Evolutionary conservation across 2,888 invertebrate genomes (phyloP).

Genomic region (Pyrochroa serraticornis): DNA sequence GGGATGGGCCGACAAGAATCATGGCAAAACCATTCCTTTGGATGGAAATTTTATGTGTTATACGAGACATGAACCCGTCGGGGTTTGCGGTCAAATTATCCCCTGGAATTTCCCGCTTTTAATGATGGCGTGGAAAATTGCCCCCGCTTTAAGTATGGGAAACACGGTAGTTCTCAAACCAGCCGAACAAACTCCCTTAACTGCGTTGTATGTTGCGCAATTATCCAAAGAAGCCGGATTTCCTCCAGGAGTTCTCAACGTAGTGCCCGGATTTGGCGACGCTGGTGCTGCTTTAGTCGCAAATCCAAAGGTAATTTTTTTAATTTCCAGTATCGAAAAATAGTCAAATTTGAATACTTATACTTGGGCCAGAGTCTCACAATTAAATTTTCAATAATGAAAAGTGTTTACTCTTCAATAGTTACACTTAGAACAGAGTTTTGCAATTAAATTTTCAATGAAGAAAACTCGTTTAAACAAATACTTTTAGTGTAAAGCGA

Average conservation of each 20-base stretch:
- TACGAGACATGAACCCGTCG: slow-evolving; percentile 88
- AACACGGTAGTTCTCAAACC: slow-evolving; percentile 88
- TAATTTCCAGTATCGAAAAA: no score
- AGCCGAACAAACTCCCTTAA: slow-evolving; percentile 93
- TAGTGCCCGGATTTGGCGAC: slow-evolving; percentile 86
- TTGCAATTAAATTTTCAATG: no score
- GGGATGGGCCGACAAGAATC: slow-evolving; percentile 93
- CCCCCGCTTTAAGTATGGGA: slow-evolving; percentile 75
- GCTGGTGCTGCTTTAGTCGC: slow-evolving; percentile 80
- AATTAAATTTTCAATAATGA: no score
- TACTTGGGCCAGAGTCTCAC: no score
- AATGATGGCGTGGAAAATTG: slow-evolving; percentile 95
- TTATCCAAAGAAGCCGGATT: slow-evolving; percentile 88
- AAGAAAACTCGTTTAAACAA: no score
- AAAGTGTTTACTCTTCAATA: no score
- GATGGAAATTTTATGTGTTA: slow-evolving; percentile 84
- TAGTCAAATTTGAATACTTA: no score
- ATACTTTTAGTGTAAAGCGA: no score
- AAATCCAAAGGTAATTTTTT: slow-evolving; percentile 60
- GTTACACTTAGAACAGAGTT: no score
- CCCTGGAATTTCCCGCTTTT: slow-evolving; percentile 94
- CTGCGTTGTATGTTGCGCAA: slow-evolving; percentile 86
- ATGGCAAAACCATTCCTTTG: slow-evolving; percentile 73
- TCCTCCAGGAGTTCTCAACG: slow-evolving; percentile 89
- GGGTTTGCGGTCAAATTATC: slow-evolving; percentile 91